Conservation (phyloP, 2,888 invertebrate species). For the Salpingus planirostris region DNA sequence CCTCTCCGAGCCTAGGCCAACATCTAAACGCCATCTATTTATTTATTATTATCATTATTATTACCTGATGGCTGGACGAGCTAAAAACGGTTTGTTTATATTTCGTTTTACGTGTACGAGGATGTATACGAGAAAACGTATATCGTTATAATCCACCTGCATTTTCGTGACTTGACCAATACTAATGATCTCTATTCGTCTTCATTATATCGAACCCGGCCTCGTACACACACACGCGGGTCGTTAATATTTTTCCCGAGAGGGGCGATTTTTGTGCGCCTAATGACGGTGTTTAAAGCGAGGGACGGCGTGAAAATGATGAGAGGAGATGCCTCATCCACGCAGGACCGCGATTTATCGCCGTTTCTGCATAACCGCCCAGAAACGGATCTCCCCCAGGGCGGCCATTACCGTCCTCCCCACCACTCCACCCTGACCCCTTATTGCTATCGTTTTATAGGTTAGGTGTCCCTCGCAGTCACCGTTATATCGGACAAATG, state of each 20-base stretch:
- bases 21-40: constrained; percentile 1
- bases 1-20: no score
- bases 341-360: not conserved
- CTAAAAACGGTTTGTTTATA: not conserved
- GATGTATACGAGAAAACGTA: no score
- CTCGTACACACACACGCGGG: not conserved
- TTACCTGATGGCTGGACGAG: no score
- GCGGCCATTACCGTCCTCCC: no score
- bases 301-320: not conserved
- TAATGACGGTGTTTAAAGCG: not conserved
- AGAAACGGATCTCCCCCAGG: no score
- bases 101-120: no score
- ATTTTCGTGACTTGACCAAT: constrained; percentile 1
- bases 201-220: not conserved
- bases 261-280: not conserved
- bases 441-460: no score
- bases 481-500: no score
- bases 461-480: no score
- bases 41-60: not conserved
- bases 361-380: not conserved
- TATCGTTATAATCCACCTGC: no score
- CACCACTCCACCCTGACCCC: no score
- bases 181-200: not conserved
- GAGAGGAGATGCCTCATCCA: not conserved
- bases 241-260: not conserved